Evolutionary conservation across 1,140 invertebrate species (phyloP).

Genomic region (Penaeus indicus): DNA sequence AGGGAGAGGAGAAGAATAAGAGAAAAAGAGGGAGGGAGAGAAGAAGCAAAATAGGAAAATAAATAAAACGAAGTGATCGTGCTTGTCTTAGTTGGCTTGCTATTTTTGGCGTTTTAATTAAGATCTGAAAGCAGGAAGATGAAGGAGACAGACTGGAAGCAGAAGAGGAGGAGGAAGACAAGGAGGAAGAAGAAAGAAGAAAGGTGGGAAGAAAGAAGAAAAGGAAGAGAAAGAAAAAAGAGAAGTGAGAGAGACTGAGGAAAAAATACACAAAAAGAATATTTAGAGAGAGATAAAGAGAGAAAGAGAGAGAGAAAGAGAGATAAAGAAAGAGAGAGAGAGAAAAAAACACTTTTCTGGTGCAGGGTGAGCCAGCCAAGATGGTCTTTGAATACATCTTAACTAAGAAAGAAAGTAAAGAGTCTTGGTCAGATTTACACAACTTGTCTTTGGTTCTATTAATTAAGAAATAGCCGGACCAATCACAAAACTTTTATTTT

Average conservation of each 20-base stretch:
- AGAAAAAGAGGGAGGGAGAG: not conserved
- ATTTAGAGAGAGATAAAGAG: constrained; percentile 32
- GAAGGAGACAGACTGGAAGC: not conserved
- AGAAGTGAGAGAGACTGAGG: constrained; percentile 24
- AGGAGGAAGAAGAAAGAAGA: not conserved
- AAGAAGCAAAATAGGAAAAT: too few relatives aligned
- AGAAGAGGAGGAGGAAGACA: not conserved
- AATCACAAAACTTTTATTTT: too few relatives aligned
- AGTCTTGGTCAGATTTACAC: too few relatives aligned
- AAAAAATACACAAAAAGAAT: too few relatives aligned
- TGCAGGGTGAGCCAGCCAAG: too few relatives aligned
- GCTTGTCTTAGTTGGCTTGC: too few relatives aligned
- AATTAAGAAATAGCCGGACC: too few relatives aligned
- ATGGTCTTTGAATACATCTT: too few relatives aligned
- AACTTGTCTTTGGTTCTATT: too few relatives aligned
- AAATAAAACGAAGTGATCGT: too few relatives aligned
- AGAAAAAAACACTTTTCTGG: too few relatives aligned
- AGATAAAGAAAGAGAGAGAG: constrained; percentile 24
- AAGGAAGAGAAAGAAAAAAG: constrained; percentile 21
- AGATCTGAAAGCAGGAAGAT: not conserved
- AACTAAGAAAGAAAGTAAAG: too few relatives aligned
- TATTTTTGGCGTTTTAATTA: not conserved
- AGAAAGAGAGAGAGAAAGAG: constrained; percentile 36
- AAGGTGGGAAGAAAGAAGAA: not conserved
- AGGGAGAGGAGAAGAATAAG: not conserved